phyloP scores from a whole-genome alignment of 2,888 invertebrate genomes.

The Eledone cirrhosa region DNA sequence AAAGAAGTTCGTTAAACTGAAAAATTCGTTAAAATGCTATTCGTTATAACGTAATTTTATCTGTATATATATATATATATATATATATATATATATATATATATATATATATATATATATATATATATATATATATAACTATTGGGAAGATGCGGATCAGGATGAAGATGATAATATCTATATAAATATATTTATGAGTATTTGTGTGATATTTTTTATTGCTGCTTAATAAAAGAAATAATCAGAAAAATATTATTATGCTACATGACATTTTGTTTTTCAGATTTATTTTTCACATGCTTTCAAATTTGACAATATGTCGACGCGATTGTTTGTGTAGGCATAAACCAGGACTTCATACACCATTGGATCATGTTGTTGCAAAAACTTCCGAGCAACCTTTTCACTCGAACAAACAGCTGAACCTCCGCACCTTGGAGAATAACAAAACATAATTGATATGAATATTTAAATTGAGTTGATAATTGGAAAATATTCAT shows the following conservation, averaged over 20 bases:
- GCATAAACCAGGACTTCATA: background rate
- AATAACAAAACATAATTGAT: background rate
- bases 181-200: too few relatives aligned
- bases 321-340: constrained; percentile 18
- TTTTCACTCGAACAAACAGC: background rate
- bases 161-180: too few relatives aligned
- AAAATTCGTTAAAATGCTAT: background rate
- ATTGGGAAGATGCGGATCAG: background rate
- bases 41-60: too few relatives aligned
- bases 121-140: background rate
- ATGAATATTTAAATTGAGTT: too few relatives aligned
- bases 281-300: background rate
- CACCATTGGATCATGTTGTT: constrained; percentile 4
- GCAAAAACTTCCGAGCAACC: background rate
- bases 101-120: background rate
- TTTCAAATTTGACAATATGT: background rate
- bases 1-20: background rate
- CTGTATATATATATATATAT: too few relatives aligned
- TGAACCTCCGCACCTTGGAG: background rate
- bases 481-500: too few relatives aligned
- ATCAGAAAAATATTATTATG: too few relatives aligned
- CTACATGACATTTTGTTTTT: too few relatives aligned
- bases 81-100: background rate
- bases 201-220: too few relatives aligned
- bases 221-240: too few relatives aligned